These are phyloP conservation scores for Ephydatia muelleri DNA, from an alignment of 37 sponge, comb jelly and placozoan species.

Conservation along the genomic window DNA sequence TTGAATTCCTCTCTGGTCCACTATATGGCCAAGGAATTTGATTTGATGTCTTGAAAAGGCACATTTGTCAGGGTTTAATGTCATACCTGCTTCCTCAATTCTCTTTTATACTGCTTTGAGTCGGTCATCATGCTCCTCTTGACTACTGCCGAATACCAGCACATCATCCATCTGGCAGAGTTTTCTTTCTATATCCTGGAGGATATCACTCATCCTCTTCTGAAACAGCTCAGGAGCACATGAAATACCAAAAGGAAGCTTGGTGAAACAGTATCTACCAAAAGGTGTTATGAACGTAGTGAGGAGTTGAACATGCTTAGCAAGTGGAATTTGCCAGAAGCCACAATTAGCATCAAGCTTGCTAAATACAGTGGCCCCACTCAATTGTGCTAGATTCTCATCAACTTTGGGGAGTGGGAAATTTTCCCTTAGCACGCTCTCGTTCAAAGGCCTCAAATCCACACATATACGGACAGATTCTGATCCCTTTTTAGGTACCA, in stretches of 20 bases:
- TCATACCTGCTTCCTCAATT: slow-evolving; percentile 10
- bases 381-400: slow-evolving; percentile 32
- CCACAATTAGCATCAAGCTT: slow-evolving; percentile 49
- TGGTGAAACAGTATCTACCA: slow-evolving; percentile 43
- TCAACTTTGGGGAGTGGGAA: slow-evolving; percentile 62
- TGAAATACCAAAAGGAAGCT: slow-evolving; percentile 53
- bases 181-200: slow-evolving; percentile 58
- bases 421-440: slow-evolving; percentile 39
- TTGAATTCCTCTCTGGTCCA: slow-evolving; percentile 22
- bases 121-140: slow-evolving; percentile 18
- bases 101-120: neutral
- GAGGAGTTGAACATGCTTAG: slow-evolving; percentile 12
- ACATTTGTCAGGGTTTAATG: slow-evolving; percentile 22
- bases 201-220: slow-evolving; percentile 31
- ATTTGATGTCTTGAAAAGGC: neutral
- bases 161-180: slow-evolving; percentile 41
- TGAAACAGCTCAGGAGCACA: slow-evolving; percentile 67
- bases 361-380: slow-evolving; percentile 46
- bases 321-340: slow-evolving; percentile 60
- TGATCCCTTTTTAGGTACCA: slow-evolving; percentile 33
- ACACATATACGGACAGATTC: slow-evolving; percentile 34
- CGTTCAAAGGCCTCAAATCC: slow-evolving; percentile 35
- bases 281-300: slow-evolving; percentile 55
- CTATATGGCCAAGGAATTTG: slow-evolving; percentile 36
- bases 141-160: slow-evolving; percentile 25